Base-by-base conservation (phyloP, 2,113 vertebrate genomes). In the Alosa alosa region DNA sequence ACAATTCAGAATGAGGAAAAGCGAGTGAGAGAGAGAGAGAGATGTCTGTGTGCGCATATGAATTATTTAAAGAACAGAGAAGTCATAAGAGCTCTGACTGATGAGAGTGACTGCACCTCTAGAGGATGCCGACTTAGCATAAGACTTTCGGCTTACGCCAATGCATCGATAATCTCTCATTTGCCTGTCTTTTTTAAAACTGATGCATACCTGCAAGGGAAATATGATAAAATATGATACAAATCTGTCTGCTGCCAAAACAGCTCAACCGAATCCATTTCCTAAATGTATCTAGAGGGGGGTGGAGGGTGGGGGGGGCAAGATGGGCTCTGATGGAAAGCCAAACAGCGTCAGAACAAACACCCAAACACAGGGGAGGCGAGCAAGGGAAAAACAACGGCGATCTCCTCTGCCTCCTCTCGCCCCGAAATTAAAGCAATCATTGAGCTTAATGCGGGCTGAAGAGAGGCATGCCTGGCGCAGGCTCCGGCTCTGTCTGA, bases 401-500 rank as follows among this genome's bases (percentile, higher is more conserved):
- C 83, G 84, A 78, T 75, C 81, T 82, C 20, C 60, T 83, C 83
- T 31, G 50, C 52, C 55, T 84, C 50, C 60, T 82, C 83, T 83
- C 89, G 52, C 86, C 85, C 84, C 82, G 4, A 20, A 92, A 92
- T 86, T 86, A 88, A 75, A 88, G 84, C 88, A 83, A 87, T 90
- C 89, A 85, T 18, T 81, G 84, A 89, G 86, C 89, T 90, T 87
- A 90, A 89, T 91, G 85, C 81, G 84, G 90, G 92, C 92, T 84
- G 89, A 92, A 91, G 52, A 88, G 83, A 85, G 82, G 81, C 47
- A 83, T 81, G 85, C 86, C 78, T 85, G 45, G 36, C 85, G 83
- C 50, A 22, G 50, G 81, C 83, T n/a, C 86, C 88, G 87, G 88
- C 89, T 91, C 85, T 89, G 89, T 92, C 86, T 92, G 88, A 82